Base-by-base conservation (phyloP, 2,888 invertebrate species). In the Cylindroiulus punctatus region DNA sequence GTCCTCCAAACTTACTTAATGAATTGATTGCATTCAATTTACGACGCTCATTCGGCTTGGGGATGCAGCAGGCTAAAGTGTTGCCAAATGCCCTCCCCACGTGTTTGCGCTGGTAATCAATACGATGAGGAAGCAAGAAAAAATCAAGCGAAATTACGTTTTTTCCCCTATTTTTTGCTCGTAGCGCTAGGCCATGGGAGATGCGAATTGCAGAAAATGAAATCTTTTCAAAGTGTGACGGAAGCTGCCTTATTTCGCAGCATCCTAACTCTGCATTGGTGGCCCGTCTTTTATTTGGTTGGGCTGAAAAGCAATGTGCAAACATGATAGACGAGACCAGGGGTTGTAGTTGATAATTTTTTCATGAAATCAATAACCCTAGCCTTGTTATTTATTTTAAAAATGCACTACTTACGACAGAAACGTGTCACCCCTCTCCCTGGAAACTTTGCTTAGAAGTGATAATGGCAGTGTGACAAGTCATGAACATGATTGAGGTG, bases 1-100 rank as follows among this genome's bases (percentile, higher is more conserved):
- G 65, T 22, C 4, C 65, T 22, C 22, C 65, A 10, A 65, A 65
- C 65, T 52, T 52, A 17, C 52, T 65, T 65, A 65, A 65, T 65
- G 65, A 65, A 65, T 65, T 65, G 65, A 65, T 65, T 65, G 19
- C 65, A 1, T 65, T 19, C 65, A 65, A 36, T 65, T 65, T 65
- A 26, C 65, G 65, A 65, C 65, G 17, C 12, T 65, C 26, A 65
- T 65, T 65, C 65, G 65, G 65, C 3, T 65, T 26, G 10, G 65
- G 65, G 26, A 65, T 26, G 22, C 4, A 8, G 22, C n/a, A 7
- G 47, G 47, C 47, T 47, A 2, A 57, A n/a, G n/a, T 14, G 47
- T 1, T 14, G 17, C 17, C 2, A 14, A 3, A 2, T 5, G 22
- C 19, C 65, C 65, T 26, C 26, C 22, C 57, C 65, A 65, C 7